Conservation (phyloP, 2,888 invertebrate species). For the Tromatobia lineatoria region DNA sequence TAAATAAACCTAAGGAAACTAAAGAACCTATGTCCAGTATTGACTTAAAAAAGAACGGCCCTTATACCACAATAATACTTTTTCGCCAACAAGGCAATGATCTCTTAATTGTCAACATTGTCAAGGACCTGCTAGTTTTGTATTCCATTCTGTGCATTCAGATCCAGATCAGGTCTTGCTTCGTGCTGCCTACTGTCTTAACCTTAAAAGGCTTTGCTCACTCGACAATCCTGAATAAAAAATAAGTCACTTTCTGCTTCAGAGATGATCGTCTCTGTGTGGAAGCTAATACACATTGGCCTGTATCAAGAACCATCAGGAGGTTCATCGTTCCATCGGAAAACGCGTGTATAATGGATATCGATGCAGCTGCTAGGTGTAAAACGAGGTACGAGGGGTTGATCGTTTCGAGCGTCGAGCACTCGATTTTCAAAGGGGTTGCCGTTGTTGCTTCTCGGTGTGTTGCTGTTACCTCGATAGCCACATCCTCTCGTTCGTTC, state of each 20-base stretch:
- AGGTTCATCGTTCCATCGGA: slow-evolving; percentile 35
- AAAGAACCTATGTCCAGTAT: too few species aligned
- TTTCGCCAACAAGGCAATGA: too few species aligned
- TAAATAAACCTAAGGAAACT: too few species aligned
- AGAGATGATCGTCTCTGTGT: slow-evolving; percentile 4
- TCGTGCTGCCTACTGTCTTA: slow-evolving; percentile 2
- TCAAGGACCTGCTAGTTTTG: too few species aligned
- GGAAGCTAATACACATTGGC: slow-evolving; percentile 40
- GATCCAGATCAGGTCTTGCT: slow-evolving; percentile 14
- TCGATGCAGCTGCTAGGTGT: slow-evolving; percentile 65
- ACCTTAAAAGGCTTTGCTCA: background rate
- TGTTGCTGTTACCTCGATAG: slow-evolving; percentile 50
- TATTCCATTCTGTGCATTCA: slow-evolving; percentile 8
- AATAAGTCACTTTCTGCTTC: slow-evolving; percentile 46
- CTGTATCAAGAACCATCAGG: slow-evolving; percentile 32
- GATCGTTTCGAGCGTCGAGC: slow-evolving; percentile 61
- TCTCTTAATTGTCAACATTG: too few species aligned
- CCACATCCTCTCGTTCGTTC: slow-evolving; percentile 57
- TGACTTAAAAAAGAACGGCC: too few species aligned
- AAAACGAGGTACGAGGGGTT: slow-evolving; percentile 42
- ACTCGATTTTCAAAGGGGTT: slow-evolving; percentile 68
- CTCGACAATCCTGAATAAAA: slow-evolving; percentile 50
- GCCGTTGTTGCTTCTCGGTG: slow-evolving; percentile 48
- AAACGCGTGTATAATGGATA: slow-evolving; percentile 67
- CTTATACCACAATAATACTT: too few species aligned